Conservation (phyloP, 1,140 invertebrate species). For the Meloidogyne floridensis region DNA sequence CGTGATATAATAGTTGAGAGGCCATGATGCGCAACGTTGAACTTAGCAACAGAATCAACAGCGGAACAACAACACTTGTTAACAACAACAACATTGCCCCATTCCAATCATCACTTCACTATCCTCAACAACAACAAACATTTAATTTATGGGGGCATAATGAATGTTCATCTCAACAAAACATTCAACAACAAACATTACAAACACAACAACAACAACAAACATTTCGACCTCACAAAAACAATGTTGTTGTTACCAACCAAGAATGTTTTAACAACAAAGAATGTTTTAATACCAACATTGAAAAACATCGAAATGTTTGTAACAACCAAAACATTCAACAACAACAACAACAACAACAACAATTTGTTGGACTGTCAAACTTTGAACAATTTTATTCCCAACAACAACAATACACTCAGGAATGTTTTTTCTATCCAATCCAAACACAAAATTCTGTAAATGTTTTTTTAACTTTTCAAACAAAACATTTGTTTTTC, state of each 20-base stretch:
- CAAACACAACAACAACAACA: not conserved
- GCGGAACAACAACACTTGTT: not conserved
- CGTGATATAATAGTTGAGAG: constrained; percentile 16
- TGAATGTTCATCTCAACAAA: constrained; percentile 22
- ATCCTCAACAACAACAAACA: constrained; percentile 1
- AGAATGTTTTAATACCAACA: too few species aligned
- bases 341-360: not conserved
- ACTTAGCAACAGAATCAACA: constrained; percentile 5
- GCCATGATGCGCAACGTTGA: constrained; percentile 9
- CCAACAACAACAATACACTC: not conserved
- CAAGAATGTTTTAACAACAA: too few species aligned
- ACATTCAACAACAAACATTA: not conserved
- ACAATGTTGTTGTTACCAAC: not conserved
- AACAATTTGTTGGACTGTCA: not conserved
- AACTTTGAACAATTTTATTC: not conserved
- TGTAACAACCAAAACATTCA: not conserved
- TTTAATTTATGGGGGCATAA: not conserved
- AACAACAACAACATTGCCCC: not conserved
- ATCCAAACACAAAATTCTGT: not conserved
- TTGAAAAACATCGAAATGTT: not conserved
- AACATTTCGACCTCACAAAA: not conserved
- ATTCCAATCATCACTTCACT: not conserved
- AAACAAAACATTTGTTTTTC: not conserved
- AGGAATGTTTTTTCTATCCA: not conserved
- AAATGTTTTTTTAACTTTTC: not conserved